phyloP scores from a whole-genome alignment of 2,888 invertebrate species.

The Eumacrocentrus americanus region DNA sequence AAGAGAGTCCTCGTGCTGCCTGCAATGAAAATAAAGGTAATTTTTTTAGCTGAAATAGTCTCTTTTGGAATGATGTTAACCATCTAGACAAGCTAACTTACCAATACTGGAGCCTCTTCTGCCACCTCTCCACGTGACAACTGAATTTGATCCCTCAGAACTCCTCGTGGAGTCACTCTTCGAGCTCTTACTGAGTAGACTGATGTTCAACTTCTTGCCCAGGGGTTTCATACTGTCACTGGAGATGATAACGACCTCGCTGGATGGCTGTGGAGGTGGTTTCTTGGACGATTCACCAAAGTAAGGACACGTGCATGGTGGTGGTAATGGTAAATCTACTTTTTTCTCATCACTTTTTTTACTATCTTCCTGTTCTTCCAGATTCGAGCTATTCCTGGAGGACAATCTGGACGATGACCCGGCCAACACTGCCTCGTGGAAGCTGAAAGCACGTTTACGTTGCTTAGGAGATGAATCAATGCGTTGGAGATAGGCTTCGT shows the following conservation, averaged over 20 bases:
- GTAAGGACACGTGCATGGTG: slow-evolving; percentile 82
- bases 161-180: slow-evolving; percentile 62
- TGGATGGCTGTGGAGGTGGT: slow-evolving; percentile 59
- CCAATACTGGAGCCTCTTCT: slow-evolving; percentile 77
- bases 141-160: slow-evolving; percentile 58
- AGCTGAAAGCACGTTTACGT: slow-evolving; percentile 63
- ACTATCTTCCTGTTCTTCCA: slow-evolving; percentile 42
- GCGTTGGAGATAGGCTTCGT: slow-evolving; percentile 60
- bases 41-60: too few species aligned
- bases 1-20: slow-evolving; percentile 64
- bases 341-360: slow-evolving; percentile 60
- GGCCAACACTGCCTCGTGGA: slow-evolving; percentile 59
- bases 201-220: slow-evolving; percentile 36
- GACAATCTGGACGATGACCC: slow-evolving; percentile 35
- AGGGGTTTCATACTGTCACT: slow-evolving; percentile 63
- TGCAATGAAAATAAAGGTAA: slow-evolving; percentile 21
- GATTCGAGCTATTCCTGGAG: slow-evolving; percentile 25
- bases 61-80: neutral
- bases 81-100: slow-evolving; percentile 49
- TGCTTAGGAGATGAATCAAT: slow-evolving; percentile 58
- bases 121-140: slow-evolving; percentile 77
- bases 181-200: slow-evolving; percentile 45
- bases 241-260: slow-evolving; percentile 66
- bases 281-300: slow-evolving; percentile 73
- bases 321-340: slow-evolving; percentile 67